A percentile compares a stretch with the other conserved stretches of the same genome.
Evolutionary conservation across 1,140 invertebrate species (phyloP).

Genomic region (Lepidurus apus): DNA sequence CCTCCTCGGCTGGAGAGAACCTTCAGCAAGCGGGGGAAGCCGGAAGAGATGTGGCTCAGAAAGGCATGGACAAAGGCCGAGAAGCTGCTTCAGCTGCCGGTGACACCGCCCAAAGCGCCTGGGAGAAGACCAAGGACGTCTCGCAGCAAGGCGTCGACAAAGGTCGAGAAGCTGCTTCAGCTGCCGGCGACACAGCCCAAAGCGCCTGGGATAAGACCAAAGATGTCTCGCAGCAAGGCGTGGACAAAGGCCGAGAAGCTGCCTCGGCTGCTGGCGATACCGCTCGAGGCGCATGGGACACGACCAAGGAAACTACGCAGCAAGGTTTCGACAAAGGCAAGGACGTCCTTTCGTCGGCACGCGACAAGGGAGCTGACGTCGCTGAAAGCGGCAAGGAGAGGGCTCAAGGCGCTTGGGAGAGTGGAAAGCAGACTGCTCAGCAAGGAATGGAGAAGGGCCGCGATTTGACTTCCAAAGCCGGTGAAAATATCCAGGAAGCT

Average conservation of each 20-base stretch:
- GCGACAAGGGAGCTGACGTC: neutral
- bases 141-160: neutral
- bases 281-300: neutral
- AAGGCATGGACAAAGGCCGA: neutral
- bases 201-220: conserved; percentile 13
- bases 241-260: conserved; percentile 17
- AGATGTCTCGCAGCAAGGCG: neutral
- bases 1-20: neutral
- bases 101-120: neutral
- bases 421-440: neutral
- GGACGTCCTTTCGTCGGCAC: neutral
- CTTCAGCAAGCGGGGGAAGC: neutral
- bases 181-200: neutral
- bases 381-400: neutral
- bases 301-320: neutral
- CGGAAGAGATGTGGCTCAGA: conserved; percentile 1
- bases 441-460: conserved; percentile 10
- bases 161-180: conserved; percentile 1
- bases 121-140: conserved; percentile 1
- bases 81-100: conserved; percentile 3
- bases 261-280: neutral
- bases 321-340: conserved; percentile 11
- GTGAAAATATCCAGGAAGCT: neutral
- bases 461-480: conserved; percentile 8
- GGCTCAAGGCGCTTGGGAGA: conserved; percentile 3